Evolutionary conservation across 1,140 invertebrate genomes (phyloP).

Genomic region (Trypoxylus dichotomus): DNA sequence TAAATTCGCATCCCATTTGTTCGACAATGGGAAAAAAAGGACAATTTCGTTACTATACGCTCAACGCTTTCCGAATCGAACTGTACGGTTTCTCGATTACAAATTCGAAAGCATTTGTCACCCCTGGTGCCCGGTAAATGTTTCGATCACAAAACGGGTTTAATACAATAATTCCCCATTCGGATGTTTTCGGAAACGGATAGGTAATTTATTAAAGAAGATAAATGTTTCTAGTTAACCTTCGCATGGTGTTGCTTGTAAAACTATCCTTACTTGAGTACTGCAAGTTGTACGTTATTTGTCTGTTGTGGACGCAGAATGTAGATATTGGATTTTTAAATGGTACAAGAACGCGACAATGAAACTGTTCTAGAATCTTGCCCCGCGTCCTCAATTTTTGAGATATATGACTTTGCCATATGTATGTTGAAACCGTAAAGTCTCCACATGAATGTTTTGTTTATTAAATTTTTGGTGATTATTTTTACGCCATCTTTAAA

Average conservation of each 20-base stretch:
- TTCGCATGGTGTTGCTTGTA: background rate
- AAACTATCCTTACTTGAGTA: too few relatives aligned
- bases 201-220: background rate
- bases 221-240: background rate
- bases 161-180: background rate
- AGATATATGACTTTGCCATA: too few relatives aligned
- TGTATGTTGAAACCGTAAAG: too few relatives aligned
- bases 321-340: too few relatives aligned
- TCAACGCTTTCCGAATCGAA: background rate
- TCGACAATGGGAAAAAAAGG: background rate
- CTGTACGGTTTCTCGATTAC: background rate
- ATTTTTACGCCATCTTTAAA: too few relatives aligned
- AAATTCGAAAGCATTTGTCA: conserved; percentile 11
- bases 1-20: conserved; percentile 5
- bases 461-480: too few relatives aligned
- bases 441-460: too few relatives aligned
- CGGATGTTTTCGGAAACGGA: background rate
- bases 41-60: background rate
- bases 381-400: too few relatives aligned
- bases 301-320: too few relatives aligned
- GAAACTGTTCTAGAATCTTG: too few relatives aligned
- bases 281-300: too few relatives aligned
- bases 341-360: too few relatives aligned
- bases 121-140: background rate
- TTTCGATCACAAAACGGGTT: background rate